Base-by-base conservation (phyloP, 2,888 invertebrate genomes). In the Acrobasis repandana region DNA sequence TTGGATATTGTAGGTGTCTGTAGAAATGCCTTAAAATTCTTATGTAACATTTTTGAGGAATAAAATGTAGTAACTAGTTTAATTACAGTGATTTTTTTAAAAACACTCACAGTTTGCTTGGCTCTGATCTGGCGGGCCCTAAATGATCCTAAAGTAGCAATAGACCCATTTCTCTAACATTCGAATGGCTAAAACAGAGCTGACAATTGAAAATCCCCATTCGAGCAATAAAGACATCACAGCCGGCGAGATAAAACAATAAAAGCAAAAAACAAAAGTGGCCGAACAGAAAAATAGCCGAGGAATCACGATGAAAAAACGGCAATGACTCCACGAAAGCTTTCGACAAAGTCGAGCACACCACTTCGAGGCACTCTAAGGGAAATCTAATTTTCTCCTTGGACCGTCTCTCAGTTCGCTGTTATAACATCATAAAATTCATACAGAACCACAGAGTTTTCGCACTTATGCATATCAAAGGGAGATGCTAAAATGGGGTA, bases 361-460 rank as follows among this genome's bases (percentile, higher is more conserved):
- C 77, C 85, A 86, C 85, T 86, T 80, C 67, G 76, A 85, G 76
- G 72, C 86, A 89, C 88, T 89, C 78, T 69, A 75, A 75, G 80
- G 85, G 80, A 89, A 91, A 91, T 90, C 90, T 89, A 91, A 91
- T 91, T 91, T 91, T 85, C 89, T 86, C 82, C 79, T 85, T 81
- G 86, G 85, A 86, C 86, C 75, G 78, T 70, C 78, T 74, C 79
- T 75, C 72, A 76, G 68, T 73, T 76, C 79, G 75, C 72, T 74
- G 75, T 83, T 79, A 83, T 80, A 84, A 85, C 80, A 82, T 86
- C 85, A 86, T 88, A 86, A 86, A 86, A 85, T 80, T 83, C 76
- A 80, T 80, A 77, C 74, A 76, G 75, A 73, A 75, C 75, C 82
- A 74, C 75, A 66, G 83, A 79, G 81, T 82, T 85, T 80, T 88